Evolutionary conservation across 2,797 vertebrate species (phyloP).

Genomic region (Graptemys geographica): DNA sequence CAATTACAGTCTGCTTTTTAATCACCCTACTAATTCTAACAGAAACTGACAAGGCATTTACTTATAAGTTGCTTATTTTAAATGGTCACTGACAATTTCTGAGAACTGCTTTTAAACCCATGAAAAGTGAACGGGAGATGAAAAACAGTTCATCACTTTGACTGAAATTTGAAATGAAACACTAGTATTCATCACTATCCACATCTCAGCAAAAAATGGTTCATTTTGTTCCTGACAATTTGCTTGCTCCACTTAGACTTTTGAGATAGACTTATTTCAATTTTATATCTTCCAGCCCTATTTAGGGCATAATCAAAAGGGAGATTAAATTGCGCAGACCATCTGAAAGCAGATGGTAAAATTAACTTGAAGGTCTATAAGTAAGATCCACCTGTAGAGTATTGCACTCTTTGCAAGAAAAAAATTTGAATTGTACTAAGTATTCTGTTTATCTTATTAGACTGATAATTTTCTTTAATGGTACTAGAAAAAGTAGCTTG

Average conservation of each 20-base stretch:
- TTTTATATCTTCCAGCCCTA: not conserved
- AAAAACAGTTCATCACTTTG: constrained; percentile 19
- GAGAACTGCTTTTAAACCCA: constrained; percentile 41
- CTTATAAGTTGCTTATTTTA: constrained; percentile 65
- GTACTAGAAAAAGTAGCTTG: not conserved
- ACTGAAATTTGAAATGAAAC: not conserved
- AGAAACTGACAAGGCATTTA: constrained; percentile 65
- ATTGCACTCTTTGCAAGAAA: not conserved
- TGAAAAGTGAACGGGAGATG: constrained; percentile 25
- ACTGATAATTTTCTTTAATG: not conserved
- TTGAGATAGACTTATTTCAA: not conserved
- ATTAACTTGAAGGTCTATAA: not conserved
- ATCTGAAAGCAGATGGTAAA: not conserved
- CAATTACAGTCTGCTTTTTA: constrained; percentile 65
- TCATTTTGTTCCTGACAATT: not conserved
- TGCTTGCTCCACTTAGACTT: not conserved
- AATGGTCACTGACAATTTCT: constrained; percentile 50
- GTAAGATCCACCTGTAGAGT: not conserved
- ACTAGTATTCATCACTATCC: not conserved
- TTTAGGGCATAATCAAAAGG: not conserved
- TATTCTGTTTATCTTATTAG: not conserved
- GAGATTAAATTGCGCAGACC: not conserved
- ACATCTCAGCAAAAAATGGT: not conserved
- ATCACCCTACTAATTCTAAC: constrained; percentile 61
- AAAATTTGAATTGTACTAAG: not conserved